Evolutionary conservation across 1,140 invertebrate species (phyloP).

Genomic region (Patella vulgata): DNA sequence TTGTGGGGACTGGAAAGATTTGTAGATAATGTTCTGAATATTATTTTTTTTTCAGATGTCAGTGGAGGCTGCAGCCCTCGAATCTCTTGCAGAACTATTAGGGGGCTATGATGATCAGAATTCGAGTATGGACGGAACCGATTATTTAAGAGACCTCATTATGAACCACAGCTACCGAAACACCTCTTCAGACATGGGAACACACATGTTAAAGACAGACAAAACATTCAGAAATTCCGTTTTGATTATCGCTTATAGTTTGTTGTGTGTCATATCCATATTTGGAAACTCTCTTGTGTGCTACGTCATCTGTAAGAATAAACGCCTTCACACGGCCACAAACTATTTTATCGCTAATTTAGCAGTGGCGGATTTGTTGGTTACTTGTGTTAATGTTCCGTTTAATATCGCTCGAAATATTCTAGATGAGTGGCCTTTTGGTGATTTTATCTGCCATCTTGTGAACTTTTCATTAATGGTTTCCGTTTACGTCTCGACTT

Average conservation of each 20-base stretch:
- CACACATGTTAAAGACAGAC: no score
- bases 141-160: no score
- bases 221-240: conserved; percentile 19
- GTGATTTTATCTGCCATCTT: conserved; percentile 67
- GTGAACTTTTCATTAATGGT: conserved; percentile 70
- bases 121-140: no score
- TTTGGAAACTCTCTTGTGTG: conserved; percentile 88
- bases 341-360: conserved; percentile 98
- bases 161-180: no score
- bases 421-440: conserved; percentile 68
- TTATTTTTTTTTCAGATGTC: no score
- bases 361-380: conserved; percentile 93
- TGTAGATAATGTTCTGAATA: no score
- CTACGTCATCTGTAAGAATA: conserved; percentile 87
- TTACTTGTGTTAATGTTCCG: conserved; percentile 90
- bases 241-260: conserved; percentile 58
- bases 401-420: conserved; percentile 65
- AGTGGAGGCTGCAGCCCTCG: no score
- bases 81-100: no score
- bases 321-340: conserved; percentile 96
- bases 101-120: no score
- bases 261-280: conserved; percentile 62
- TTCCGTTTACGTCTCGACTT: conserved; percentile 70
- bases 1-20: no score
- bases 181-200: no score